Base-by-base conservation (phyloP, 2,113 vertebrate species). In the Atherinomorus stipes region DNA sequence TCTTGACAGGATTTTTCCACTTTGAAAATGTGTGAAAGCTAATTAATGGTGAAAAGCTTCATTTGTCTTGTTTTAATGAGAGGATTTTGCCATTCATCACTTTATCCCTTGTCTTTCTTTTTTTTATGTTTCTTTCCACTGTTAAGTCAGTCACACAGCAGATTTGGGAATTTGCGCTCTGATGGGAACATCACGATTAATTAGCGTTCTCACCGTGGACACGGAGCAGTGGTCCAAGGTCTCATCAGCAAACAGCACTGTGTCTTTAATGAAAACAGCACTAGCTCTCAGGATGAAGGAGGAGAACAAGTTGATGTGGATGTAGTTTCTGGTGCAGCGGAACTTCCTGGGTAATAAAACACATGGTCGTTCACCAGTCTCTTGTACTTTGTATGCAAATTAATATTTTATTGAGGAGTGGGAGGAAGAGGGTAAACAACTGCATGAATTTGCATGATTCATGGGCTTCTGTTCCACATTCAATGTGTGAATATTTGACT, bases 321-420 rank as follows among this genome's bases (percentile, higher is more conserved):
- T 96, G 88, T 95, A 96, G 78, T 97, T 97, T 72, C 95, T 95
- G 84, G 96, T 96, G 74, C 96, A 97, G 64, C 92, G 96, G 72
- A 97, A 95, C 86, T 96, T 97, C 81, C 96, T 97, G 34, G 7
- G 25, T 34, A 51, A 21, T 11, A 51, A 22, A 70, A 51, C 12
- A 16, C 15, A 62, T 15, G n/a, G 23, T 31, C 7, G 16, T 21
- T 2, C 11, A 34, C 11, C 3, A 37, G 9, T 9, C 56, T 40
- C 31, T 51, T 42, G 4, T 25, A 34, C 21, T 42, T 16, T 50
- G 18, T 11, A 50, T 26, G 23, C 51, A 28, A 61, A 76, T 73
- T 3, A 21, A 19, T 28, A 52, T 47, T 67, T 45, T 28, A 37
- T 16, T n/a, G 26, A 0, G 42, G 26, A 70, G 26, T 25, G 0